Evolutionary conservation across 2,797 vertebrate species (phyloP).

Genomic region (Dermochelys coriacea): DNA sequence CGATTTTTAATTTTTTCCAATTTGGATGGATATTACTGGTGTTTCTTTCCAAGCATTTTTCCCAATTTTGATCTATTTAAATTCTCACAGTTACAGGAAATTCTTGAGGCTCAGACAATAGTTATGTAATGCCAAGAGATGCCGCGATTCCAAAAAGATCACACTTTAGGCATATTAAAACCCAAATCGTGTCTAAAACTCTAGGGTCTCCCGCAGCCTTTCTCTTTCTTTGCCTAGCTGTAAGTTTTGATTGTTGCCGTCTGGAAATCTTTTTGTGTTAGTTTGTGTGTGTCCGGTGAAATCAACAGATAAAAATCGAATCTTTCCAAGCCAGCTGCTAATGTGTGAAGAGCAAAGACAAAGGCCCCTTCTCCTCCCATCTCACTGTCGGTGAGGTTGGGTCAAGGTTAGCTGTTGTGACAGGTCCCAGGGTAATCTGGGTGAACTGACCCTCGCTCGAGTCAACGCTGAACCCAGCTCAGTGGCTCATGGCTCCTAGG

Average conservation of each 20-base stretch:
- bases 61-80: background rate
- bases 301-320: background rate
- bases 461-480: background rate
- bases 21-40: background rate
- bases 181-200: background rate
- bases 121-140: background rate
- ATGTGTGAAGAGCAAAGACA: background rate
- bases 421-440: background rate
- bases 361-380: background rate
- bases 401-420: background rate
- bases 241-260: background rate
- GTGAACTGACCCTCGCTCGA: background rate
- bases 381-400: background rate
- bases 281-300: background rate
- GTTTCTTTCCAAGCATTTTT: background rate
- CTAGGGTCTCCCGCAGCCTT: background rate
- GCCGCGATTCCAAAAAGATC: background rate
- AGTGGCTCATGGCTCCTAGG: background rate
- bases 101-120: background rate
- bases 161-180: background rate
- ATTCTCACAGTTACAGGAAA: background rate
- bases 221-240: background rate
- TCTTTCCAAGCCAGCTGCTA: background rate
- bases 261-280: rapidly evolving
- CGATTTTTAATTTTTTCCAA: background rate